Conservation (phyloP, 2,113 vertebrate genomes). For the Petrocephalus zakoni region DNA sequence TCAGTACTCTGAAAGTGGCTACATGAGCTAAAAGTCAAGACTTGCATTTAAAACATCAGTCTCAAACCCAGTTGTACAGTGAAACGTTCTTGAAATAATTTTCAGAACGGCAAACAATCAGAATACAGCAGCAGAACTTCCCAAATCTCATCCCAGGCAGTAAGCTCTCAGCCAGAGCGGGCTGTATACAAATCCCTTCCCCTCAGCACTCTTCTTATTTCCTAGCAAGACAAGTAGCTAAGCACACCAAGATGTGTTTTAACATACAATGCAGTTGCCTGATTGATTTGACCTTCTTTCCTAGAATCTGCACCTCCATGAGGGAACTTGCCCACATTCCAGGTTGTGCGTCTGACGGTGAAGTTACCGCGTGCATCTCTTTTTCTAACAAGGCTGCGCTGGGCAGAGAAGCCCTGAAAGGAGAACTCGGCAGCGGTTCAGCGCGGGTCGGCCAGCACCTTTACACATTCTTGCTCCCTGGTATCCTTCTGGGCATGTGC, state of each 20-base stretch:
- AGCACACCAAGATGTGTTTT: not conserved
- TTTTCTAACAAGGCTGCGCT: not conserved
- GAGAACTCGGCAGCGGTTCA: not conserved
- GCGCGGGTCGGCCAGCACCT: slow-evolving; percentile 55
- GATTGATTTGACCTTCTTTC: not conserved
- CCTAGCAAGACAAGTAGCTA: not conserved
- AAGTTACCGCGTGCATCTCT: not conserved
- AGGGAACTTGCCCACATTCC: not conserved
- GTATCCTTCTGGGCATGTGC: slow-evolving; percentile 87
- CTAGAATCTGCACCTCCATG: not conserved
- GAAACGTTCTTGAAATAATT: not conserved
- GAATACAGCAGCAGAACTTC: not conserved
- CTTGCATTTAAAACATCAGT: not conserved
- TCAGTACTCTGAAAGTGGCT: not conserved
- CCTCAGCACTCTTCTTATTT: not conserved
- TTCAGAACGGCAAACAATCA: not conserved
- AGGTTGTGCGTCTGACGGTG: not conserved
- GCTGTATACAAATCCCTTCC: not conserved
- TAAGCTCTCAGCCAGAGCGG: not conserved
- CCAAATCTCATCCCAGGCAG: not conserved
- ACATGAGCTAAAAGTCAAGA: not conserved
- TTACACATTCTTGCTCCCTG: slow-evolving; percentile 81
- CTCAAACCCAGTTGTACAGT: not conserved
- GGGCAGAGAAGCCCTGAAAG: not conserved
- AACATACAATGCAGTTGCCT: not conserved